Evolutionary conservation across 2,888 invertebrate species (phyloP).

Genomic region (Harpalus rufipes): DNA sequence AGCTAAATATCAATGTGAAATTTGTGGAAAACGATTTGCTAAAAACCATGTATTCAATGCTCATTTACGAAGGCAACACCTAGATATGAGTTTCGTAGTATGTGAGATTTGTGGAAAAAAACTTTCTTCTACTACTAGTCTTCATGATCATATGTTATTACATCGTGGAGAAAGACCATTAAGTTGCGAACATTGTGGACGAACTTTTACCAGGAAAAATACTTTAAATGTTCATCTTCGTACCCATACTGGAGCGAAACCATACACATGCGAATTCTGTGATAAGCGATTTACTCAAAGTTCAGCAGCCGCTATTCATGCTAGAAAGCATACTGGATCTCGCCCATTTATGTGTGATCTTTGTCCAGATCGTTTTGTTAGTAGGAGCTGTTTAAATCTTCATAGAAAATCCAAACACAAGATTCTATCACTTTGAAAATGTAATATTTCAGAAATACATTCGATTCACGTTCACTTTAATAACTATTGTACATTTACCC

Average conservation of each 20-base stretch:
- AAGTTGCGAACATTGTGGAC: constrained; percentile 75
- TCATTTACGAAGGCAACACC: constrained; percentile 46
- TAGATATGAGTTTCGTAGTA: constrained; percentile 73
- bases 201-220: constrained; percentile 74
- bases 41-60: constrained; percentile 71
- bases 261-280: constrained; percentile 73
- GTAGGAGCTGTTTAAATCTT: constrained; percentile 71
- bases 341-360: constrained; percentile 72
- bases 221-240: constrained; percentile 75
- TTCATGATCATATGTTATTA: constrained; percentile 43
- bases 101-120: constrained; percentile 74
- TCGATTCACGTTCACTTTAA: neutral
- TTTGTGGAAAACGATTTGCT: constrained; percentile 72
- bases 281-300: constrained; percentile 73
- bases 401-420: constrained; percentile 72
- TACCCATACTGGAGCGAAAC: constrained; percentile 75
- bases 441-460: neutral
- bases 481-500: neutral
- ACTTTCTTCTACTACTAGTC: constrained; percentile 41
- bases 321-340: constrained; percentile 72
- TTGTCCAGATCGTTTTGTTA: constrained; percentile 71
- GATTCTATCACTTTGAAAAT: constrained; percentile 39
- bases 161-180: constrained; percentile 73
- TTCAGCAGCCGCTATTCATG: constrained; percentile 72
- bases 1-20: constrained; percentile 71